These are phyloP conservation scores for Bicyclus anynana DNA, from an alignment of 1,140 invertebrate genomes.

Conservation along the genomic window DNA sequence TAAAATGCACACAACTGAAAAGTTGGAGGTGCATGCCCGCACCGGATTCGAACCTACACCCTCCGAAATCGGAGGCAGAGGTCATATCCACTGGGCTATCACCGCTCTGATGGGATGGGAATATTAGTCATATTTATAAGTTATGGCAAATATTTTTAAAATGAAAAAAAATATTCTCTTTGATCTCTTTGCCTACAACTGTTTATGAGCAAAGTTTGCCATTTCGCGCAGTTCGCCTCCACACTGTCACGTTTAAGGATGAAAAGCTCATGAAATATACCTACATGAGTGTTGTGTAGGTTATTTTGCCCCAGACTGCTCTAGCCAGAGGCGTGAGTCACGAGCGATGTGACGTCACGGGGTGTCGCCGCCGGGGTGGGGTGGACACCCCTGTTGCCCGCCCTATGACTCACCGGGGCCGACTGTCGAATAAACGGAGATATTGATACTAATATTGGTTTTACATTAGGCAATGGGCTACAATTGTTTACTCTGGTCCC, in stretches of 20 bases:
- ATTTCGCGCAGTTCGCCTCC: conserved; percentile 9
- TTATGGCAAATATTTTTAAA: no score
- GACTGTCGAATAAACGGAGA: conserved; percentile 6
- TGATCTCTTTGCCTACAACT: neutral
- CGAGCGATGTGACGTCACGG: conserved; percentile 23
- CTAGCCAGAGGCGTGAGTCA: conserved; percentile 18
- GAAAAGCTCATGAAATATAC: neutral
- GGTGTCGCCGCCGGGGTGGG: conserved; percentile 11
- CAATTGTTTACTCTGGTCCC: neutral
- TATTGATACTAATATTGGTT: conserved; percentile 19
- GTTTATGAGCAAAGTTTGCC: neutral
- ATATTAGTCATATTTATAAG: no score
- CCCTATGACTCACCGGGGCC: conserved; percentile 19
- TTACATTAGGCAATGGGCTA: conserved; percentile 5
- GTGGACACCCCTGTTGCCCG: conserved; percentile 8
- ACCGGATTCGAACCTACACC: no score
- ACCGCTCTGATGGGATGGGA: no score
- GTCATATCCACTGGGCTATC: no score
- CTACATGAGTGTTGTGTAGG: neutral
- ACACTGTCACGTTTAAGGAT: conserved; percentile 21
- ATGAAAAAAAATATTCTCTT: neutral
- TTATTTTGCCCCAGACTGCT: conserved; percentile 22
- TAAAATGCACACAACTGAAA: no score
- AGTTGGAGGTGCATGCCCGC: no score
- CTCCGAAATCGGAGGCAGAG: no score